Base-by-base conservation (phyloP, 1,140 invertebrate genomes). In the Calliphora vicina region DNA sequence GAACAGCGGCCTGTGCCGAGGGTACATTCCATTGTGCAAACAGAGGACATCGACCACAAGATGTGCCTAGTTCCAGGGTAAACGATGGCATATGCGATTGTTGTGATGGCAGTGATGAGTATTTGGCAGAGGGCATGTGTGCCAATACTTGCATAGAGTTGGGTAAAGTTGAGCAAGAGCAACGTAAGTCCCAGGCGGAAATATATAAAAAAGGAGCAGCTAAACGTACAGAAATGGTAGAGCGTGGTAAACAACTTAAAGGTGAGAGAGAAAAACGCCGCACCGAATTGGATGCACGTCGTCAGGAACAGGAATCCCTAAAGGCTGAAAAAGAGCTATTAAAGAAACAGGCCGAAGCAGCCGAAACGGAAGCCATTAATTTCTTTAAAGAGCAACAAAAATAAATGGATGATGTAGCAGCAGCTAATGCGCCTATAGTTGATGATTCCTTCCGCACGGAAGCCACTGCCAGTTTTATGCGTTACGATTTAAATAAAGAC, bases 1-100 rank as follows among this genome's bases (percentile, higher is more conserved):
- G 98, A 72, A 99, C 99, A 0, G 92, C 97, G 8, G 98, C 98
- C 2, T 99, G 98, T 89, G 90, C 94, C 0, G 95, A 97, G 89
- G 96, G 96, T 0, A 91, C 92, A 61, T 99, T 99, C 90, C 95
- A 97, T 90, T 99, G 99, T 90, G 93, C 95, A 50, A 99, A 99
- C 92, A 93, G 94, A 72, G 98, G 97, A 1, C 95, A 97, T 90
- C 93, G 93, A 86, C 92, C 97, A 0, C 86, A 93, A 73, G 93
- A 96, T 86, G 95, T 99, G 86, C 95, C 96, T 2, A 97, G 98
- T 27, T 96, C 95, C 5, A 92, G 96, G 87, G 97, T 99, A 0
- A 99, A 99, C 90, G 99, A 99, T 92, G 97, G 97, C 2, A 94
- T 99, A 84, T 99, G 99, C 92, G 98, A 99, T 91, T 99, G 99